These are phyloP conservation scores for Venusia cambrica DNA, from an alignment of 2,888 invertebrate genomes.

Conservation along the genomic window DNA sequence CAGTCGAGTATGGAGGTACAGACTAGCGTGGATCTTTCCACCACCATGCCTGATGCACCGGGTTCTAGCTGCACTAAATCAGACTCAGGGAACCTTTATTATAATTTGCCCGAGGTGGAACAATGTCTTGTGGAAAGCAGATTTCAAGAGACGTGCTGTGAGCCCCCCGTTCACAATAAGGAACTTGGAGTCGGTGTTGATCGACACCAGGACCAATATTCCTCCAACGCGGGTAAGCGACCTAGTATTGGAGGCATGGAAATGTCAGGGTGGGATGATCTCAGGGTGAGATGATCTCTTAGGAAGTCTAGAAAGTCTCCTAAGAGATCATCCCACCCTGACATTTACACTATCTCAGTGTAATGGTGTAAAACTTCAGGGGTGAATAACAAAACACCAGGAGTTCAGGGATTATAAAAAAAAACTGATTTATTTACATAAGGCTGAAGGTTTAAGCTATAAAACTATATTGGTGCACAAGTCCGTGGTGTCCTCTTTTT, in stretches of 20 bases:
- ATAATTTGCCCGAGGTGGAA: conserved; percentile 3
- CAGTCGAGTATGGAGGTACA: background rate
- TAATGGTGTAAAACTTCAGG: conserved; percentile 2
- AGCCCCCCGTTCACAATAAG: conserved; percentile 1
- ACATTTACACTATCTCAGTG: background rate
- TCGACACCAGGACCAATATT: conserved; percentile 3
- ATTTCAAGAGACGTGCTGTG: conserved; percentile 1
- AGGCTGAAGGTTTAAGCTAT: background rate
- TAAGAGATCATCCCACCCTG: conserved; percentile 1
- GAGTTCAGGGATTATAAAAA: background rate
- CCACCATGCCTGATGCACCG: background rate
- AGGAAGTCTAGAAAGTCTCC: conserved; percentile 1
- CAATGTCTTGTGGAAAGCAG: conserved; percentile 1
- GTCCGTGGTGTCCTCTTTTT: conserved; percentile 1
- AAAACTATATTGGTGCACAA: conserved; percentile 7
- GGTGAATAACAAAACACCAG: background rate
- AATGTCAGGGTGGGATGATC: conserved; percentile 4
- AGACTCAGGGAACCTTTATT: background rate
- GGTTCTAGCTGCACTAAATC: background rate
- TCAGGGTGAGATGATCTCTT: background rate
- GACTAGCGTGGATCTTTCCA: conserved; percentile 2
- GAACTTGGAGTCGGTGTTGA: background rate
- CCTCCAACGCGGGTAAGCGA: conserved; percentile 1
- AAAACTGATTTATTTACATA: conserved; percentile 4
- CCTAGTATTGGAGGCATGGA: conserved; percentile 4